Percentiles rank a stretch among this genome's conserved stretches.
phyloP scores from a whole-genome alignment of 2,888 invertebrate genomes.

The Philonicus albiceps region DNA sequence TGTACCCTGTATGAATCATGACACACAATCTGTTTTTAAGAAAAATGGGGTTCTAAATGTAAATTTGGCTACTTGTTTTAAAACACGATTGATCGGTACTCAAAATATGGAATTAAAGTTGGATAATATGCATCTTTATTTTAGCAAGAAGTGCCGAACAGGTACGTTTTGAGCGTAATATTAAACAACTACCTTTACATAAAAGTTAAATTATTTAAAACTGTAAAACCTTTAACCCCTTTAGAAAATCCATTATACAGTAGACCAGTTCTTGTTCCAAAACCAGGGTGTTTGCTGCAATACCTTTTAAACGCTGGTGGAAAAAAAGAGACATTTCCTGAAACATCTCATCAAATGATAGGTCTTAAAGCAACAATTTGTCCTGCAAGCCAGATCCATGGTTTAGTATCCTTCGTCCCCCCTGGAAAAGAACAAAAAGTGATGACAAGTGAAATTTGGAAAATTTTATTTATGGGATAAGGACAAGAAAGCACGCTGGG shows the following conservation, averaged over 20 bases:
- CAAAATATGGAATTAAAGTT: too few species aligned
- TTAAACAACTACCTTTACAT: too few species aligned
- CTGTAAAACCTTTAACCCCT: too few species aligned
- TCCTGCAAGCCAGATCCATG: not conserved
- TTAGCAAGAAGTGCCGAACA: too few species aligned
- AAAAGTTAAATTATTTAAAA: not conserved
- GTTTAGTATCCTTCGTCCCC: not conserved
- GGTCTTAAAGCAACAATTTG: not conserved
- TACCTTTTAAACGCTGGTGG: not conserved
- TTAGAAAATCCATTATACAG: not conserved
- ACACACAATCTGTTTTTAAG: too few species aligned
- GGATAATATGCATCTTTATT: too few species aligned
- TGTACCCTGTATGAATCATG: too few species aligned
- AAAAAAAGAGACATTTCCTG: not conserved
- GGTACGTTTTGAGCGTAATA: too few species aligned
- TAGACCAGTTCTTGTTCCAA: not conserved
- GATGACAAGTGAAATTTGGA: not conserved
- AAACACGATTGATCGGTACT: too few species aligned
- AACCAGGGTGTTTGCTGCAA: not conserved
- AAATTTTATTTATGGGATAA: not conserved
- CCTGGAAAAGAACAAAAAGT: not conserved
- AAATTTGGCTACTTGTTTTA: too few species aligned
- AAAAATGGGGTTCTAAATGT: too few species aligned
- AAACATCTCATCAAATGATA: not conserved
- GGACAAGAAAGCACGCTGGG: not conserved